Conservation (phyloP, 2,888 invertebrate genomes). For the Diaphora mendica region DNA sequence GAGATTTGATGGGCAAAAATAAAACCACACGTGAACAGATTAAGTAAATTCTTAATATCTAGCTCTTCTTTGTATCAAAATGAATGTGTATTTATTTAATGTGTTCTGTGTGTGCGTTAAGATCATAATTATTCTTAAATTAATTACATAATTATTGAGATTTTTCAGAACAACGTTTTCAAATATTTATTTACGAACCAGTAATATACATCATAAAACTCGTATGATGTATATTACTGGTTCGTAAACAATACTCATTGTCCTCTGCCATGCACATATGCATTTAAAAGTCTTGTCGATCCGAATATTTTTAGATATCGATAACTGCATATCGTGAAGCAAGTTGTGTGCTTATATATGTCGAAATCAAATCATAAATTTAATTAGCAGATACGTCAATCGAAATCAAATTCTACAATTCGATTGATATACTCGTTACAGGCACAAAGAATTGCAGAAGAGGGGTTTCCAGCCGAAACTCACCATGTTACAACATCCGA, state of each 20-base stretch:
- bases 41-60: not conserved
- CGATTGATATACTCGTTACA: not conserved
- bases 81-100: not conserved
- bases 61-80: not conserved
- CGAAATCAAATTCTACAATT: not conserved
- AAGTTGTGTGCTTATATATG: not conserved
- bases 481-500: conserved; percentile 64
- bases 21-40: not conserved
- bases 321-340: not conserved
- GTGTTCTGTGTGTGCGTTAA: too few species aligned
- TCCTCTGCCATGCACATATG: too few species aligned
- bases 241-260: not conserved
- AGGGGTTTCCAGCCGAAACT: conserved; percentile 66
- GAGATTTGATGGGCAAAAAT: not conserved
- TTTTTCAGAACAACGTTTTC: not conserved
- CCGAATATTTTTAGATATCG: too few species aligned
- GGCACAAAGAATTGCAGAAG: not conserved
- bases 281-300: not conserved
- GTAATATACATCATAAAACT: too few species aligned
- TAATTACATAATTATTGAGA: not conserved
- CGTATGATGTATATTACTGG: too few species aligned
- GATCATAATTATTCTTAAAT: not conserved
- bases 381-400: not conserved
- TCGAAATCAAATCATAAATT: not conserved
- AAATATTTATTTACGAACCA: not conserved